Conservation (phyloP, 1,140 invertebrate genomes). For the Trichonephila clavata region DNA sequence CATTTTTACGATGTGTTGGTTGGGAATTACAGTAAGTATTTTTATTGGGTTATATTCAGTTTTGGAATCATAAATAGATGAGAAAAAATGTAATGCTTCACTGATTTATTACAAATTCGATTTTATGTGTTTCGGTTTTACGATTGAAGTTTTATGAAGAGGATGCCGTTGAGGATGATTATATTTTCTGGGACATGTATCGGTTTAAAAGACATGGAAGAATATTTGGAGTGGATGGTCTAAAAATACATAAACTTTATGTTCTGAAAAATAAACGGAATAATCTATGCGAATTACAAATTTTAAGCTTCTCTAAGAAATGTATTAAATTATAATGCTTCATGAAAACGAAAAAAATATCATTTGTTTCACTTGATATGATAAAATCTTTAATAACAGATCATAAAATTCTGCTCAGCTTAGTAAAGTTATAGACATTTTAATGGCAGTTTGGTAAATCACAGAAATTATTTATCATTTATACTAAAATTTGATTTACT, state of each 20-base stretch:
- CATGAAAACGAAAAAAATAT: no score
- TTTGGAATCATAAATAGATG: conserved; percentile 24
- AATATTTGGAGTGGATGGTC: neutral
- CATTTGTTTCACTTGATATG: no score
- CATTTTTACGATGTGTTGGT: conserved; percentile 26
- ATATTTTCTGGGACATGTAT: neutral
- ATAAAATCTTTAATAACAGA: no score
- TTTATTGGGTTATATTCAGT: conserved; percentile 41
- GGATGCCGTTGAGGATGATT: neutral
- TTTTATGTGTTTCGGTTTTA: conserved; percentile 35
- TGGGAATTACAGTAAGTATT: neutral
- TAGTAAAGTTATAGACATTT: no score
- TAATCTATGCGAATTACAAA: neutral
- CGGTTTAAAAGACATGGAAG: neutral
- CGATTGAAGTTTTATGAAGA: neutral
- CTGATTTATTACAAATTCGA: conserved; percentile 25
- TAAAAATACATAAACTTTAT: neutral
- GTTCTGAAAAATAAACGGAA: neutral
- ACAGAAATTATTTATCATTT: no score
- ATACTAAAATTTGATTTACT: no score
- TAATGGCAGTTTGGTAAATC: no score
- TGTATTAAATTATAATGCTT: no score
- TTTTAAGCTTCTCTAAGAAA: no score
- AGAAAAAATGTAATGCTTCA: conserved; percentile 13
- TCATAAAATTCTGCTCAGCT: no score